Base-by-base conservation (phyloP, 2,113 vertebrate species). In the Ranitomeya variabilis region DNA sequence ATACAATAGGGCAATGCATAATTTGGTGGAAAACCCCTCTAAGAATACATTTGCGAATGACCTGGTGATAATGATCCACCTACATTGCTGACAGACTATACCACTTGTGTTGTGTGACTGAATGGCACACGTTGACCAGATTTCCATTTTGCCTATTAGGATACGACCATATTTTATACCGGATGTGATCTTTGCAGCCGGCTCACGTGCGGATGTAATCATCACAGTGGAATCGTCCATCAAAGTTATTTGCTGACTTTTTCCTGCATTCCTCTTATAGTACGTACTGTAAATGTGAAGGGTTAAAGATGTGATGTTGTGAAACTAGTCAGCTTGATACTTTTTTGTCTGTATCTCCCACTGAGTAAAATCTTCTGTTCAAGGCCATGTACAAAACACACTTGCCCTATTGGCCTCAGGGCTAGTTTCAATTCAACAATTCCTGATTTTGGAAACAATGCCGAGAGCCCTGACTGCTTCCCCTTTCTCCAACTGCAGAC, bases 361-460 rank as follows among this genome's bases (percentile, higher is more conserved):
- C 83, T 85, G 52, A 85, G 66, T 71, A 21, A 81, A 81, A 69
- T 83, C 62, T 83, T n/a, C 13, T 79, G 31, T 77, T 86, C 73
- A 77, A 89, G 71, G 69, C 80, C 87, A 64, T 31, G 67, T 51
- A 77, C 80, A 79, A 69, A 67, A 79, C 71, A 84, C 78, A 54
- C 59, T 81, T 84, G 59, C 60, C 71, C 81, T 84, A 66, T 89
- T 88, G 87, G 55, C 69, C 80, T 71, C 60, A 19, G 78, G 87
- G 59, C 57, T 84, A 79, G 73, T 89, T 89, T 89, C 87, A 89
- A 60, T 87, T 73, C 86, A 87, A 77, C 80, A 87, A 80, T 80
- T 89, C 60, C 73, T 84, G 81, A 84, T 89, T 77, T 89, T 52
- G 87, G 87, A 79, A 88, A 84, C 87, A 88, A 83, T 88, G 71